Percentiles rank a stretch among this genome's conserved stretches.
Conservation (phyloP, 2,888 invertebrate species). For the Panzeria rudis region DNA sequence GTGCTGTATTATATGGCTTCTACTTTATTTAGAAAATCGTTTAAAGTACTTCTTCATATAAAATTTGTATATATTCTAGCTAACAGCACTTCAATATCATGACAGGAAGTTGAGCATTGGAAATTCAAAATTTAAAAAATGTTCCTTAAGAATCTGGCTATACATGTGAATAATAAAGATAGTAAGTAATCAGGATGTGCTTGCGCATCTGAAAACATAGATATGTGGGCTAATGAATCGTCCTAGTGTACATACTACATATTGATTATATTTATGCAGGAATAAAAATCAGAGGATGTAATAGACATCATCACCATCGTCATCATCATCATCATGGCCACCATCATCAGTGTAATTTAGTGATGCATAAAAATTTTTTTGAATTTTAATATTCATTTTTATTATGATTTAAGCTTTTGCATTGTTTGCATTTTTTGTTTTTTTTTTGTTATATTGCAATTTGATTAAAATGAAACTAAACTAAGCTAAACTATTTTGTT, state of each 20-base stretch:
- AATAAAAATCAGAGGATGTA: background rate
- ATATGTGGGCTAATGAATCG: too few relatives aligned
- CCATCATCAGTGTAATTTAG: slow-evolving; percentile 21
- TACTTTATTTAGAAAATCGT: too few relatives aligned
- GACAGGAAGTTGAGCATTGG: too few relatives aligned
- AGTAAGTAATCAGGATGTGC: too few relatives aligned
- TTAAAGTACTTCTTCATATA: too few relatives aligned
- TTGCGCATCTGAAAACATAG: too few relatives aligned
- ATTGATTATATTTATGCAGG: slow-evolving; percentile 33
- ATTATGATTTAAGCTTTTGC: slow-evolving; percentile 45
- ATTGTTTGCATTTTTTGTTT: slow-evolving; percentile 46
- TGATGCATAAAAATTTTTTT: slow-evolving; percentile 59
- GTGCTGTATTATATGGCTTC: too few relatives aligned
- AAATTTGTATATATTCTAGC: too few relatives aligned
- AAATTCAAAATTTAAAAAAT: too few relatives aligned
- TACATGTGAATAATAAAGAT: too few relatives aligned
- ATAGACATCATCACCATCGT: background rate
- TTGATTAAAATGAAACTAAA: slow-evolving; percentile 43
- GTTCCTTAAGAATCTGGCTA: too few relatives aligned
- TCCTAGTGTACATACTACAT: background rate
- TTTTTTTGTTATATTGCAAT: slow-evolving; percentile 43
- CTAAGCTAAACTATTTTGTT: background rate
- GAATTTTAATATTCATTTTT: slow-evolving; percentile 54
- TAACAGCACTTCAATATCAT: too few relatives aligned
- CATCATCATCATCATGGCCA: background rate